phyloP scores from a whole-genome alignment of 2,797 vertebrate genomes.

The Notolabrus celidotus region DNA sequence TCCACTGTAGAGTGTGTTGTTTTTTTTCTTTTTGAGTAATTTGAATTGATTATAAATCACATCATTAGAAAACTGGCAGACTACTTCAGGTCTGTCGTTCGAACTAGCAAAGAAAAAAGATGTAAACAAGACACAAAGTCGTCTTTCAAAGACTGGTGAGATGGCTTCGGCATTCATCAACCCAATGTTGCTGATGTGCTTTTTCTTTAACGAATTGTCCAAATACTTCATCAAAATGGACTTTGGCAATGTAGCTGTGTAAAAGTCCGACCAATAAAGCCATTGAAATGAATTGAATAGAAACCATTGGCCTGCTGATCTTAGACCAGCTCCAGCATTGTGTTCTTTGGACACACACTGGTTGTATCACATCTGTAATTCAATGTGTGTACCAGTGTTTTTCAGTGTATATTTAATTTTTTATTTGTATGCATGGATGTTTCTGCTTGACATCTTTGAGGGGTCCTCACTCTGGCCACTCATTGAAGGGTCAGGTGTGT shows the following conservation, averaged over 20 bases:
- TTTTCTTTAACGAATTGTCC: neutral
- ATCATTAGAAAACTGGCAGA: slow-evolving; percentile 10
- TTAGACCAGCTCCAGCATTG: neutral
- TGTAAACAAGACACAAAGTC: neutral
- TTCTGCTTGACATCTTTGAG: too few relatives aligned
- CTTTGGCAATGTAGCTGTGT: neutral
- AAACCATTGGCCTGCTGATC: neutral
- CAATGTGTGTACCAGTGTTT: too few relatives aligned
- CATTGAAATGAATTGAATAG: neutral
- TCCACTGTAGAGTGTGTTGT: neutral
- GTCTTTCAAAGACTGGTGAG: neutral
- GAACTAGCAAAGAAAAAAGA: neutral
- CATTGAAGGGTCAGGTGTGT: too few relatives aligned
- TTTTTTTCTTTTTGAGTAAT: neutral
- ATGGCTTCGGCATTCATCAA: neutral
- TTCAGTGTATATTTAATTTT: too few relatives aligned
- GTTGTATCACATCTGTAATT: too few relatives aligned
- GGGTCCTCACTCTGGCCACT: too few relatives aligned
- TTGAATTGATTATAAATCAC: slow-evolving; percentile 5
- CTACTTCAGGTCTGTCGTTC: neutral
- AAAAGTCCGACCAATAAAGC: neutral
- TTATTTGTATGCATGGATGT: too few relatives aligned
- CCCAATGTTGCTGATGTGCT: neutral
- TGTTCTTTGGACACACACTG: neutral
- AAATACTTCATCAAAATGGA: neutral